phyloP scores from a whole-genome alignment of 2,113 vertebrate genomes.

The Elephas maximus region DNA sequence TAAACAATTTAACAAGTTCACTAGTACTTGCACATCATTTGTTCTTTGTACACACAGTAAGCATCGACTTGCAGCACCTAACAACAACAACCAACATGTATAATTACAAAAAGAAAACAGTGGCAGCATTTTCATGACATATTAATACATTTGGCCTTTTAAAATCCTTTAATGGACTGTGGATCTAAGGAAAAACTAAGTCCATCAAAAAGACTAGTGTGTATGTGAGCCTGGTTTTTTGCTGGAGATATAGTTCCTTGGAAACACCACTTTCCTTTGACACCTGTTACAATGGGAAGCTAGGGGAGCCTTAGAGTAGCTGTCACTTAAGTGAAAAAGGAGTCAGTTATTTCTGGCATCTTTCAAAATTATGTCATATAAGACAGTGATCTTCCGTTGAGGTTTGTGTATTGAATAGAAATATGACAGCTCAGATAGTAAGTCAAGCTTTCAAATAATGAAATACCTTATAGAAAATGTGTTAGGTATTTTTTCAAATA shows the following conservation, averaged over 20 bases:
- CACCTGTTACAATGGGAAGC: neutral
- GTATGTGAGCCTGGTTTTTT: neutral
- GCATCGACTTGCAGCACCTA: neutral
- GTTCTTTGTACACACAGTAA: neutral
- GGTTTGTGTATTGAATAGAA: conserved; percentile 58
- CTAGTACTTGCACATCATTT: conserved; percentile 18
- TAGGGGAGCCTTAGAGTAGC: neutral
- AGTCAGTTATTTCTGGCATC: conserved; percentile 63
- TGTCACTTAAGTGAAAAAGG: conserved; percentile 53
- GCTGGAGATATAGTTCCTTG: conserved; percentile 28
- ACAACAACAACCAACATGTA: neutral
- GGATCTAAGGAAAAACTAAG: neutral
- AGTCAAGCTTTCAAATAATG: conserved; percentile 35
- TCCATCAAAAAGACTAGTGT: neutral
- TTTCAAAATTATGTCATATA: conserved; percentile 59
- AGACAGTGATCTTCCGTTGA: conserved; percentile 37
- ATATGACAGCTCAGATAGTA: conserved; percentile 34
- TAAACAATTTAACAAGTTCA: conserved; percentile 30
- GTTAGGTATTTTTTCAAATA: conserved; percentile 45
- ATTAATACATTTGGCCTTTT: conserved; percentile 43
- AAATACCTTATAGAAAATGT: conserved; percentile 20
- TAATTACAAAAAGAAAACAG: conserved; percentile 47
- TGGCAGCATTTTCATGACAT: neutral
- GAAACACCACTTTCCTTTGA: conserved; percentile 49
- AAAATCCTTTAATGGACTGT: conserved; percentile 41